Percentiles rank a stretch among this genome's conserved stretches.
Evolutionary conservation across 2,888 invertebrate genomes (phyloP).

Genomic region (Seladonia tumulorum): DNA sequence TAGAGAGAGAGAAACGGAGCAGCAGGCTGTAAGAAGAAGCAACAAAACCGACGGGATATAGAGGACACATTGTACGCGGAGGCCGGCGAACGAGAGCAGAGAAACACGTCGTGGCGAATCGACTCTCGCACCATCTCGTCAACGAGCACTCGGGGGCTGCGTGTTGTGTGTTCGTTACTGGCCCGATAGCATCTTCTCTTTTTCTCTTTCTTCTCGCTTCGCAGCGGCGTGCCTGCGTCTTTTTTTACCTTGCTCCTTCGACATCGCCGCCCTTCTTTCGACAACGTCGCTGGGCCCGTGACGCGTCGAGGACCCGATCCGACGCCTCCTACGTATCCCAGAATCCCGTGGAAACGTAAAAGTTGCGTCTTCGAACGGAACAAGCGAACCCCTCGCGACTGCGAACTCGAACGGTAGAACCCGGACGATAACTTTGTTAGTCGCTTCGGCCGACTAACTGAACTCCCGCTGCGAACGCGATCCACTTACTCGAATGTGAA

Average conservation of each 20-base stretch:
- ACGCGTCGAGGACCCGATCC: conserved; percentile 57
- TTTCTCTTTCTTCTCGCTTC: conserved; percentile 54
- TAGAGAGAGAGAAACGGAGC: conserved; percentile 13
- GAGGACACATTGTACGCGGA: conserved; percentile 70
- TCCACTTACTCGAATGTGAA: not conserved
- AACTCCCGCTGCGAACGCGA: not conserved
- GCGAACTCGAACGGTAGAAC: not conserved
- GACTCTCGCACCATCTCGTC: conserved; percentile 73
- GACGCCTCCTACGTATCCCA: not conserved
- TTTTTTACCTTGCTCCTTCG: conserved; percentile 47
- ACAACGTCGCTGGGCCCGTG: conserved; percentile 33
- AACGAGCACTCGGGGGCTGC: conserved; percentile 64
- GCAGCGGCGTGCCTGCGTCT: conserved; percentile 29
- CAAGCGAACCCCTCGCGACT: not conserved
- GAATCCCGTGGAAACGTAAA: not conserved
- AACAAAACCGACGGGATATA: conserved; percentile 67
- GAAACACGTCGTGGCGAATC: conserved; percentile 68
- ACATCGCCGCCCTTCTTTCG: conserved; percentile 49
- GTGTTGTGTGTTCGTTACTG: conserved; percentile 71
- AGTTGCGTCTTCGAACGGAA: not conserved
- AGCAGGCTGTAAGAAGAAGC: conserved; percentile 40
- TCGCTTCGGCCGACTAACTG: not conserved
- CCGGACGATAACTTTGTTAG: not conserved
- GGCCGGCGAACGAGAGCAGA: conserved; percentile 49
- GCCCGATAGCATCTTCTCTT: conserved; percentile 68